Evolutionary conservation across 2,888 invertebrate genomes (phyloP).

Genomic region (Clostera curtula): DNA sequence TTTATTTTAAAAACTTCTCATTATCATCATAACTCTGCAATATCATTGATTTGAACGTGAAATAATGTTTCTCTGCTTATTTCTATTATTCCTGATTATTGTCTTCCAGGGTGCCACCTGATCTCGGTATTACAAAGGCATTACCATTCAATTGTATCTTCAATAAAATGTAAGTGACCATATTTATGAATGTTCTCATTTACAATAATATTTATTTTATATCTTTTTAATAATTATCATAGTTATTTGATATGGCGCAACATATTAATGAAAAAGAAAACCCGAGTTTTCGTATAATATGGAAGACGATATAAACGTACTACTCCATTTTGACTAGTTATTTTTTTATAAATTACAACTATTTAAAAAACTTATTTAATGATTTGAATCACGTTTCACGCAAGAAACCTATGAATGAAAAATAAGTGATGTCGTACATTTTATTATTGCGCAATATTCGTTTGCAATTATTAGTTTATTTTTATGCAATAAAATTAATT

Average conservation of each 20-base stretch:
- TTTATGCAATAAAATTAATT: no score
- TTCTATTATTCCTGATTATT: constrained; percentile 69
- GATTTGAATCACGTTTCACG: no score
- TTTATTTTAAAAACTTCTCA: constrained; percentile 67
- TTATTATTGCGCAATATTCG: no score
- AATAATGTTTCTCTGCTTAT: constrained; percentile 60
- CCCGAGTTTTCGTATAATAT: constrained; percentile 53
- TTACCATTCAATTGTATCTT: constrained; percentile 5
- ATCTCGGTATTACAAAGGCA: constrained; percentile 31
- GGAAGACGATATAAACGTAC: constrained; percentile 67
- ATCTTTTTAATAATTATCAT: constrained; percentile 6
- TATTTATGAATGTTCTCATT: no score
- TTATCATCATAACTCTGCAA: constrained; percentile 54
- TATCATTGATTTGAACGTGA: constrained; percentile 57
- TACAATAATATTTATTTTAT: no score
- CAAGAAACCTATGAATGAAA: no score
- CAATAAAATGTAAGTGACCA: no score
- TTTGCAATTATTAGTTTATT: no score
- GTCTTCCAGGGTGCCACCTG: constrained; percentile 70
- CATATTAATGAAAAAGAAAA: constrained; percentile 41
- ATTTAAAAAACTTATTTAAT: constrained; percentile 20
- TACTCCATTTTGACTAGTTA: constrained; percentile 40
- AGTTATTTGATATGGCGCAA: constrained; percentile 40
- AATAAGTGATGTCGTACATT: no score
- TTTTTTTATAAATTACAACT: constrained; percentile 17